Percentiles rank a stretch among this genome's conserved stretches.
phyloP scores from a whole-genome alignment of 2,113 vertebrate species.

The Mystacornis crossleyi region DNA sequence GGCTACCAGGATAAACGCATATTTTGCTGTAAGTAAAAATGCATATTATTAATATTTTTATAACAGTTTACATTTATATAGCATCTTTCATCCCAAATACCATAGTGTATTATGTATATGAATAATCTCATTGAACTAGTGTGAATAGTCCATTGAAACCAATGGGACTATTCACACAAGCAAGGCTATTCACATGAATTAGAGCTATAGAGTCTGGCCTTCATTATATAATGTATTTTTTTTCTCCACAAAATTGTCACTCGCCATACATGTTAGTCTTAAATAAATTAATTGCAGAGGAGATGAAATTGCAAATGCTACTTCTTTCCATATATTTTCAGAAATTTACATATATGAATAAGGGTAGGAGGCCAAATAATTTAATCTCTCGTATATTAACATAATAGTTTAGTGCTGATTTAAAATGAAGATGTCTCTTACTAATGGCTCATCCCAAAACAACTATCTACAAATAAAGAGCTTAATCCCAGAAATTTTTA shows the following conservation, averaged over 20 bases:
- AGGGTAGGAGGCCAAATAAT: constrained; percentile 22
- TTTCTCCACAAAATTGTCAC: constrained; percentile 9
- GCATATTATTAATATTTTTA: constrained; percentile 59
- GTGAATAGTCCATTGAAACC: constrained; percentile 59
- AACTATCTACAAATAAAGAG: neutral
- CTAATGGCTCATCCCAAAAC: neutral
- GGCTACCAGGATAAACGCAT: neutral
- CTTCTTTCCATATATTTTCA: constrained; percentile 6
- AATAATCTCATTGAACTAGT: constrained; percentile 57
- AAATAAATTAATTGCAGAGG: constrained; percentile 42
- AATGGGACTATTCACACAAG: neutral
- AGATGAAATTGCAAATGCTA: constrained; percentile 29
- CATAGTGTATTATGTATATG: constrained; percentile 1
- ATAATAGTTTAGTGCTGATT: neutral
- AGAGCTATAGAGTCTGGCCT: neutral
- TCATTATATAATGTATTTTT: neutral
- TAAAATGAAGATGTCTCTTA: neutral
- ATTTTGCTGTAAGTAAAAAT: constrained; percentile 43
- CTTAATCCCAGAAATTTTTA: constrained; percentile 6
- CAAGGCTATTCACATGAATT: constrained; percentile 20
- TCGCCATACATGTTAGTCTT: neutral
- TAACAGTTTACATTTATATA: constrained; percentile 34
- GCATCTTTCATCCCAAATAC: neutral
- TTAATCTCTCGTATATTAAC: neutral
- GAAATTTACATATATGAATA: constrained; percentile 26